Percentiles rank a stretch among this genome's conserved stretches.
Conservation (phyloP, 2,888 invertebrate genomes). For the Rugalucina vietnamica region DNA sequence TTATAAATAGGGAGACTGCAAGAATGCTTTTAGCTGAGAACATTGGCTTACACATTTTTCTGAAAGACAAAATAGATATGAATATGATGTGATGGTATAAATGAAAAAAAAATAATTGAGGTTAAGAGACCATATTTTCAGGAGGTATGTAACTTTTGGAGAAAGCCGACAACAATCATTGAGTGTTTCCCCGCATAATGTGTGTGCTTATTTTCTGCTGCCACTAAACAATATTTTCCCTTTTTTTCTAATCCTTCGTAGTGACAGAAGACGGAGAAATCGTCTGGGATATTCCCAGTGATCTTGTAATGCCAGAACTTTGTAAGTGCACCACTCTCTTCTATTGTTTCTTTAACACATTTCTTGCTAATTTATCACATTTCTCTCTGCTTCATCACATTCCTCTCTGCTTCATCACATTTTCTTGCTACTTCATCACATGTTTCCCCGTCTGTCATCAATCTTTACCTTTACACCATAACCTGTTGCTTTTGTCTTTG, state of each 20-base stretch:
- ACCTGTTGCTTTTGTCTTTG: slow-evolving; percentile 1
- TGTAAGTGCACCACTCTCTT: slow-evolving; percentile 71
- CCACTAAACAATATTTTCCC: slow-evolving; percentile 74
- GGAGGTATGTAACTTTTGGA: slow-evolving; percentile 27
- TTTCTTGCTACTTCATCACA: too few relatives aligned
- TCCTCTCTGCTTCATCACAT: neutral
- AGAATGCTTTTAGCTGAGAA: too few relatives aligned
- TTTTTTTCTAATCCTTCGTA: slow-evolving; percentile 75
- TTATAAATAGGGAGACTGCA: too few relatives aligned
- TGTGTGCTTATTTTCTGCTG: slow-evolving; percentile 68
- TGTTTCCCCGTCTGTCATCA: neutral
- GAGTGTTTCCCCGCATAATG: slow-evolving; percentile 60
- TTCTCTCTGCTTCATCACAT: neutral
- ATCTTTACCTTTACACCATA: neutral
- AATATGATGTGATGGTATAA: too few relatives aligned
- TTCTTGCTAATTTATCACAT: neutral
- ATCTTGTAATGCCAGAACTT: slow-evolving; percentile 76
- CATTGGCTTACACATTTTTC: too few relatives aligned
- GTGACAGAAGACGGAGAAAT: slow-evolving; percentile 79
- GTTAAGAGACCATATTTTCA: too few relatives aligned
- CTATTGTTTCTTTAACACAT: neutral
- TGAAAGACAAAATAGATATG: too few relatives aligned
- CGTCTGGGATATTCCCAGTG: slow-evolving; percentile 76
- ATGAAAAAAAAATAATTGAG: too few relatives aligned
- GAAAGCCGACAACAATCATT: slow-evolving; percentile 53